phyloP scores from a whole-genome alignment of 64 coral and sea anemone genomes.

The Catalaphyllia jardinei region DNA sequence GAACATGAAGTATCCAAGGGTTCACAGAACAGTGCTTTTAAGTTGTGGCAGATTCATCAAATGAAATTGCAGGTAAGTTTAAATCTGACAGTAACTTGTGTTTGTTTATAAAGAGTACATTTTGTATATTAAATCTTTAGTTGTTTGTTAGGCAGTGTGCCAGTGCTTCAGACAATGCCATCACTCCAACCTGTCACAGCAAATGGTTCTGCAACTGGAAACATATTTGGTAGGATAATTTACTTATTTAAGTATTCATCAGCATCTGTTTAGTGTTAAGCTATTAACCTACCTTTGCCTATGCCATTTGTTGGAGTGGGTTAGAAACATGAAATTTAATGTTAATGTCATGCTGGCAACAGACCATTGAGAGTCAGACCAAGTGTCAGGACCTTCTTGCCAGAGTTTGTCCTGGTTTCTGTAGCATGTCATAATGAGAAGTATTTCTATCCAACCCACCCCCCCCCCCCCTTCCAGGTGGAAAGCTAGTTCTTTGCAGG shows the following conservation, averaged over 20 bases:
- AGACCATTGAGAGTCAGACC: no score
- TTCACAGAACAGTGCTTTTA: neutral
- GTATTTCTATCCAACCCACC: no score
- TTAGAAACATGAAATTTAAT: no score
- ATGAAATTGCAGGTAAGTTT: conserved; percentile 16
- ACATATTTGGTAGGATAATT: conserved; percentile 18
- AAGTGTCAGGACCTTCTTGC: no score
- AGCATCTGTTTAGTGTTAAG: no score
- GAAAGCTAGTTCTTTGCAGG: no score
- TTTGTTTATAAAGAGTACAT: neutral
- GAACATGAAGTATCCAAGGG: neutral
- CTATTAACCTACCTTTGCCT: no score
- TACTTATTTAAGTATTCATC: neutral
- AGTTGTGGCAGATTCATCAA: neutral
- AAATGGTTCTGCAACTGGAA: neutral
- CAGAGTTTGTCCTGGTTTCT: no score
- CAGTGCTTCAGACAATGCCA: conserved; percentile 7
- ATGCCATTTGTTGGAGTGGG: no score
- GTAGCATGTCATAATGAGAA: no score
- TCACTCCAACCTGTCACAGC: neutral
- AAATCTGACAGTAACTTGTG: neutral
- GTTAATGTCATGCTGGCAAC: no score
- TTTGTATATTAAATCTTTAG: neutral
- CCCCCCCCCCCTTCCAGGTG: no score
- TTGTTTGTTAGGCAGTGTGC: neutral